Percentiles rank a stretch among this genome's conserved stretches.
These are phyloP conservation scores for Tragopan temminckii DNA, from an alignment of 2,797 vertebrate species.

Conservation along the genomic window DNA sequence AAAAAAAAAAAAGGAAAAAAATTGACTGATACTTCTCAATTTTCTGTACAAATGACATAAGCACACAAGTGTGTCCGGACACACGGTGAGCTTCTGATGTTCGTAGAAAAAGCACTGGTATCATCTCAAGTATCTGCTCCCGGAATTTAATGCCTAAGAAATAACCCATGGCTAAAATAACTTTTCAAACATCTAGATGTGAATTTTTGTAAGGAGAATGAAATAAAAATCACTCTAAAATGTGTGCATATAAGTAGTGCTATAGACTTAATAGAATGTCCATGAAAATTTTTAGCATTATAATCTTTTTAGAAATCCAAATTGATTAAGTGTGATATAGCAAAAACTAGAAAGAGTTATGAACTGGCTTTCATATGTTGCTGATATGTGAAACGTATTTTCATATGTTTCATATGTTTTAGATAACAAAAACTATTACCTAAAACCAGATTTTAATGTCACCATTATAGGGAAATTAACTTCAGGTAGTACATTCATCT, in stretches of 20 bases:
- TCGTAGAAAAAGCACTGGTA: neutral
- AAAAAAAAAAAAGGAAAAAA: no score
- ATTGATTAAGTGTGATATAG: fast-evolving
- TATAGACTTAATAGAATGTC: neutral
- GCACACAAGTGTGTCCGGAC: neutral
- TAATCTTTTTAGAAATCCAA: neutral
- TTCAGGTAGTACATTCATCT: neutral
- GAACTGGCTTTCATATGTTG: neutral
- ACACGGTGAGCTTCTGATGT: neutral
- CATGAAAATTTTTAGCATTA: neutral
- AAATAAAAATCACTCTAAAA: neutral
- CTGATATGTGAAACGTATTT: no score
- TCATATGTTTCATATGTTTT: neutral
- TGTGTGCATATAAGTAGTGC: neutral
- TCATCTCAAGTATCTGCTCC: neutral
- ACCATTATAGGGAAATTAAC: neutral
- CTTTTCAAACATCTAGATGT: neutral
- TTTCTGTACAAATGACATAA: neutral
- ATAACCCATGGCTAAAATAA: neutral
- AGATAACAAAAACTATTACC: no score
- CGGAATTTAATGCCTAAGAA: neutral
- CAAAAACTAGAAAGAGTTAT: neutral
- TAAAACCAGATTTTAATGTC: no score
- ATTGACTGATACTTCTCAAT: neutral
- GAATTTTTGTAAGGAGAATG: neutral